phyloP scores from a whole-genome alignment of 2,888 invertebrate genomes.

The Morpho deidamia region DNA sequence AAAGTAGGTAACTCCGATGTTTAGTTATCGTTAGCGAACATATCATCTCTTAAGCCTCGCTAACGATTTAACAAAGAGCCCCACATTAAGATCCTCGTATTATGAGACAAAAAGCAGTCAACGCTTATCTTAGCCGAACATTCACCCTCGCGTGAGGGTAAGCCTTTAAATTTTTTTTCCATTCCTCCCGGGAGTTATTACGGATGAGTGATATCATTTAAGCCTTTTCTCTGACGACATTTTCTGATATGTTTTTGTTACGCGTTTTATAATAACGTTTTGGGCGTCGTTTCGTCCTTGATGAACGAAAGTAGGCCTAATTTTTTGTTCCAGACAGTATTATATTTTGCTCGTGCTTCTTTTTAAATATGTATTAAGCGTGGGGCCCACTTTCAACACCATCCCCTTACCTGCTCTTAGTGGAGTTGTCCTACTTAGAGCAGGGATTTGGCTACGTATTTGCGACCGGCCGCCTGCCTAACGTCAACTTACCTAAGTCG shows the following conservation, averaged over 20 bases:
- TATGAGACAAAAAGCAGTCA: constrained; percentile 53
- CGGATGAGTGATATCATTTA: constrained; percentile 8
- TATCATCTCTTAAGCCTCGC: constrained; percentile 6
- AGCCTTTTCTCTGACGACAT: not conserved
- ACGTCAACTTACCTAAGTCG: too few species aligned
- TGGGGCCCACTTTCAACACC: too few species aligned
- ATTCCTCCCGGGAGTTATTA: constrained; percentile 18
- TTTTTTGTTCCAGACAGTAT: too few species aligned
- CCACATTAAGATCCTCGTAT: constrained; percentile 22
- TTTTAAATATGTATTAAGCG: too few species aligned
- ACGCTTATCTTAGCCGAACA: constrained; percentile 61
- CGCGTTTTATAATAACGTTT: not conserved
- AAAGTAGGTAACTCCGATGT: not conserved
- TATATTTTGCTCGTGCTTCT: too few species aligned
- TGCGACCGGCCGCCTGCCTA: too few species aligned
- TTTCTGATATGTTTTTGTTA: not conserved
- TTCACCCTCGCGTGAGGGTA: constrained; percentile 38
- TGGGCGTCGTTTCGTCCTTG: too few species aligned
- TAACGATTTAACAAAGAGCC: constrained; percentile 14
- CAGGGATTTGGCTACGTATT: too few species aligned
- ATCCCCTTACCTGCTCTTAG: too few species aligned
- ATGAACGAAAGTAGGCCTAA: too few species aligned
- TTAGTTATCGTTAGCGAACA: constrained; percentile 1
- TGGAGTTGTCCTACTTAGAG: too few species aligned
- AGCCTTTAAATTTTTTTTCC: constrained; percentile 25